Base-by-base conservation (phyloP, 2,888 invertebrate species). In the Lymantria dispar region DNA sequence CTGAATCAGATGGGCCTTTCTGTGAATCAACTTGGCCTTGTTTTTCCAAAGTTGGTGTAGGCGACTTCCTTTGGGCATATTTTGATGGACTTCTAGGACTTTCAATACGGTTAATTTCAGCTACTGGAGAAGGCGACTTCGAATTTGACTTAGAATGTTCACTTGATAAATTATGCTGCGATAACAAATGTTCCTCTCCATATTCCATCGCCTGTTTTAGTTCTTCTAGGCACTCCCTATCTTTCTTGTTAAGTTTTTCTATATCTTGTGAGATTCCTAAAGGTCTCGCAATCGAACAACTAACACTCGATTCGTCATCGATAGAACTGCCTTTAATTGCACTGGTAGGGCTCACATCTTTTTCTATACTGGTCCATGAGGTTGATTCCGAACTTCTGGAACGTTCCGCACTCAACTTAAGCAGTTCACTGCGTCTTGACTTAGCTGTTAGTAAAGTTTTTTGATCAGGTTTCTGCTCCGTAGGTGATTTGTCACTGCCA, bases 301-400 rank as follows among this genome's bases (percentile, higher is more conserved):
- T 95, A 0, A 94, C 93, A 78, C 95, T 95, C 0, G 95, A 95
- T 74, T 95, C 95, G 57, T 95, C 95, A 42, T 94, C 94, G 14
- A 94, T 85, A 0, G 94, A 94, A 68, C 93, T 94, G 42, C 94
- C 94, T 78, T 95, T 95, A 54, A 94, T 93, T 52, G 93, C 90
- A 64, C 91, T 89, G 0, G 91, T 92, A 9, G 95, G 94, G 68
- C 94, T 95, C 0, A 89, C 85, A 72, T 94, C 94, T 77, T 94
- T 95, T 74, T 95, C 95, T n/a, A 95, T 94, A 68, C 95, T 95
- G 0, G 96, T 96, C 95, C 95, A 96, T 0, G 96, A 96, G 33
- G 94, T 94, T 0, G 95, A 95, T 70, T 96, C 96, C 1, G 96
- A 96, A 68, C 96, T 96, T 62, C 94, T 92, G 0, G 96, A 96